Evolutionary conservation across 2,113 vertebrate species (phyloP).

Genomic region (Xyrauchen texanus): DNA sequence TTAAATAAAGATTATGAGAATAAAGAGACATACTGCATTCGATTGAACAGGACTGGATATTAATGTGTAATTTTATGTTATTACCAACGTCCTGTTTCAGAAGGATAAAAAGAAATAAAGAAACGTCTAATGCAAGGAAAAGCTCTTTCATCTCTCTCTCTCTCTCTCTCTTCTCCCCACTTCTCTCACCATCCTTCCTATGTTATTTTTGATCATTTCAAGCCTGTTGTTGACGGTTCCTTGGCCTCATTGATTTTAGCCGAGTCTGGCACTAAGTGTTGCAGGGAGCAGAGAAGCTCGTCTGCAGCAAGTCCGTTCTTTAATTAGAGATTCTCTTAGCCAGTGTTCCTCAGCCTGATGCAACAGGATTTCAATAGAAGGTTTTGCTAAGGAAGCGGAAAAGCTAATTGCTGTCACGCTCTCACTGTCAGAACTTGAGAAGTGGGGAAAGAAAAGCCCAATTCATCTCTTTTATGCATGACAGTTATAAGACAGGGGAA

Average conservation of each 20-base stretch:
- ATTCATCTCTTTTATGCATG: slow-evolving; percentile 40
- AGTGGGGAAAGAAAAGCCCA: slow-evolving; percentile 34
- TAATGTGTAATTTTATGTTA: no score
- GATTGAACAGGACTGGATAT: no score
- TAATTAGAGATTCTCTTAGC: slow-evolving; percentile 67
- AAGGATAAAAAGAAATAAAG: no score
- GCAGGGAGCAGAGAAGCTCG: slow-evolving; percentile 56
- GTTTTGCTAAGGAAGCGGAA: slow-evolving; percentile 64
- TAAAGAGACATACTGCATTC: no score
- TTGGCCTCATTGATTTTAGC: slow-evolving; percentile 51
- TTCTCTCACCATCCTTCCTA: background rate
- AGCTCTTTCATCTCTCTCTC: no score
- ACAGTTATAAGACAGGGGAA: slow-evolving; percentile 38
- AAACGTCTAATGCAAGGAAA: no score
- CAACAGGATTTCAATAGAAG: slow-evolving; percentile 70
- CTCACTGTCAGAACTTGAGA: slow-evolving; percentile 71
- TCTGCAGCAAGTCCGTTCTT: slow-evolving; percentile 56
- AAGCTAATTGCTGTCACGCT: slow-evolving; percentile 77
- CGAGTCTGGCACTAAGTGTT: slow-evolving; percentile 27
- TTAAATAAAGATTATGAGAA: background rate
- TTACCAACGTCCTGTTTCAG: no score
- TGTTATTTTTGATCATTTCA: slow-evolving; percentile 36
- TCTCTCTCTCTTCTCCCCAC: background rate
- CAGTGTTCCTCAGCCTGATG: slow-evolving; percentile 64
- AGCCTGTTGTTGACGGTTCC: slow-evolving; percentile 26